A percentile compares a stretch with the other conserved stretches of the same genome.
These are phyloP conservation scores for Vulpes ferrilata DNA, from an alignment of 2,113 vertebrate genomes.

Conservation along the genomic window DNA sequence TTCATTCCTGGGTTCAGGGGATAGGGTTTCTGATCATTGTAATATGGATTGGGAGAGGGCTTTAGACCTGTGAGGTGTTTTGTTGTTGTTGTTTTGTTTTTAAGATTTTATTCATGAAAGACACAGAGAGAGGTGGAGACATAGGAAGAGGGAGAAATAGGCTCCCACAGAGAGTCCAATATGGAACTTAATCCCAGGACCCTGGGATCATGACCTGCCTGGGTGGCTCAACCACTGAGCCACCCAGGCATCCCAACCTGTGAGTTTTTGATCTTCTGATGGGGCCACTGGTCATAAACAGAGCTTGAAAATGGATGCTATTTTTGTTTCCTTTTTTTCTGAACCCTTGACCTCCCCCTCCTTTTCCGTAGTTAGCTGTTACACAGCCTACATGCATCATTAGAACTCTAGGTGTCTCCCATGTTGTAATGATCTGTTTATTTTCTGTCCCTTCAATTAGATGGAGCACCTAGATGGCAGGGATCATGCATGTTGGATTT, in stretches of 20 bases:
- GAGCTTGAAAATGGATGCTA: neutral
- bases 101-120: too few relatives aligned
- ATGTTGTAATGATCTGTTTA: conserved; percentile 11
- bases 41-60: neutral
- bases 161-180: too few relatives aligned
- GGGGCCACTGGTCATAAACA: neutral
- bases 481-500: neutral
- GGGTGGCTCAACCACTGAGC: too few relatives aligned
- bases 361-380: neutral
- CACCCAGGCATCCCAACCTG: neutral
- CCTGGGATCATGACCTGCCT: too few relatives aligned
- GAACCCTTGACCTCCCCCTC: neutral
- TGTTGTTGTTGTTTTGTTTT: too few relatives aligned
- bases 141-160: too few relatives aligned
- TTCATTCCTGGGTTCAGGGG: neutral
- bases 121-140: too few relatives aligned
- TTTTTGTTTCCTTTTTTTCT: conserved; percentile 30
- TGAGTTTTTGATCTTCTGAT: neutral
- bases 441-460: neutral
- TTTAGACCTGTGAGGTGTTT: neutral
- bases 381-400: neutral
- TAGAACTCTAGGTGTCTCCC: neutral
- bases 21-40: neutral
- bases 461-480: neutral
- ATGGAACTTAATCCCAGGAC: too few relatives aligned